phyloP scores from a whole-genome alignment of 2,888 invertebrate genomes.

The Latrodectus hesperus region DNA sequence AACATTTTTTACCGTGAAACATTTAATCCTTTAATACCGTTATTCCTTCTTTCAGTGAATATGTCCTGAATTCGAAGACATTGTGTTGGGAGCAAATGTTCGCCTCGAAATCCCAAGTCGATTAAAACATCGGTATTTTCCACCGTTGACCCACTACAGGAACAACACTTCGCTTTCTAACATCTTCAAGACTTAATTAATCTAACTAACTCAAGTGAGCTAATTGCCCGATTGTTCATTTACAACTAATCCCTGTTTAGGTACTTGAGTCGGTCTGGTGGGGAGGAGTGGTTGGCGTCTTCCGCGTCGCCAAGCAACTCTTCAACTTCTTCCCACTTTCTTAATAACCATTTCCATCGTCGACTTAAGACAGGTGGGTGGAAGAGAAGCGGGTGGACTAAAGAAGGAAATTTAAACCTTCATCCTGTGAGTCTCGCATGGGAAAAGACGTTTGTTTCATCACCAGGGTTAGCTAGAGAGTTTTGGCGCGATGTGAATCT shows the following conservation, averaged over 20 bases:
- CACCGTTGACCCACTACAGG: background rate
- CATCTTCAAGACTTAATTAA: constrained; percentile 32
- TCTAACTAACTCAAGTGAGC: constrained; percentile 49
- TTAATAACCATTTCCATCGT: constrained; percentile 17
- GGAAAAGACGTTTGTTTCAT: background rate
- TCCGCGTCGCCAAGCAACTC: background rate
- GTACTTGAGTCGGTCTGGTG: background rate
- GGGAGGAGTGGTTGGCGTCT: background rate
- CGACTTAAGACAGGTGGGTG: background rate
- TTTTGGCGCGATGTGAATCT: background rate
- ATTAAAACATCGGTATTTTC: too few relatives aligned
- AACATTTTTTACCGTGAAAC: too few relatives aligned
- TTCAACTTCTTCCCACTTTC: background rate
- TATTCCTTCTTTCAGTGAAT: too few relatives aligned
- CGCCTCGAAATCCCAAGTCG: too few relatives aligned
- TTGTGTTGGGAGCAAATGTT: too few relatives aligned
- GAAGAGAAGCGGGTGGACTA: background rate
- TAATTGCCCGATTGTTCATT: constrained; percentile 61
- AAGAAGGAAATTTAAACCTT: constrained; percentile 26
- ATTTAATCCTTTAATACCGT: too few relatives aligned
- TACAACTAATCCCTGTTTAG: constrained; percentile 26
- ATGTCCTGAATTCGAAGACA: too few relatives aligned
- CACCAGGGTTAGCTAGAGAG: background rate
- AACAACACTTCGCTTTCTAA: background rate
- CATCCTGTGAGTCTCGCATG: background rate